Percentiles rank a stretch among this genome's conserved stretches.
These are phyloP conservation scores for Amphiprion clarkii DNA, from an alignment of 2,797 vertebrate genomes.

Conservation along the genomic window DNA sequence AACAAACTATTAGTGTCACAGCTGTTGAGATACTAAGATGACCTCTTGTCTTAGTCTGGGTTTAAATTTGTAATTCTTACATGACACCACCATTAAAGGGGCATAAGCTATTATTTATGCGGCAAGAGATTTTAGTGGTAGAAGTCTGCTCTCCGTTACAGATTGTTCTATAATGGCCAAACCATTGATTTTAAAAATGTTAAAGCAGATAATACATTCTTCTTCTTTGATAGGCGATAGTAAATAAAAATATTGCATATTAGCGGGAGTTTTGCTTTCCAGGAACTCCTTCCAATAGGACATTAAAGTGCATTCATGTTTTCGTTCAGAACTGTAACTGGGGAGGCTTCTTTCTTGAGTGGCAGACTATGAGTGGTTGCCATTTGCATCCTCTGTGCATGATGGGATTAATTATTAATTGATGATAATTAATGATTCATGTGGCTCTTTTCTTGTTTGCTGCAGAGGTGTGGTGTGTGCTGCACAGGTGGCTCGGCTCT, in stretches of 20 bases:
- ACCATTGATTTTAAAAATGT: not conserved
- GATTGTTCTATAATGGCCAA: not conserved
- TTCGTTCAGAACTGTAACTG: not conserved
- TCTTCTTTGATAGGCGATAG: not conserved
- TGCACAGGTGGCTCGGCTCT: slow-evolving; percentile 53
- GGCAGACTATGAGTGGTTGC: slow-evolving; percentile 9
- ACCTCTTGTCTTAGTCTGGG: slow-evolving; percentile 17
- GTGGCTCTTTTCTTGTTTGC: slow-evolving; percentile 51
- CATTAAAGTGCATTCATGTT: not conserved
- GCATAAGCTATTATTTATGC: slow-evolving; percentile 9
- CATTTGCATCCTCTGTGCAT: slow-evolving; percentile 49
- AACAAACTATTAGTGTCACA: slow-evolving; percentile 28
- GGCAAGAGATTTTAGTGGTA: slow-evolving; percentile 4
- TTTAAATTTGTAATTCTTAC: slow-evolving; percentile 30
- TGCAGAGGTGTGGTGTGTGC: slow-evolving; percentile 51
- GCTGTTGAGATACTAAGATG: slow-evolving; percentile 33
- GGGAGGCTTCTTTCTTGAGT: slow-evolving; percentile 4
- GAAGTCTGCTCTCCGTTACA: not conserved
- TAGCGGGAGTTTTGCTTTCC: not conserved
- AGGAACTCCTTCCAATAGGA: not conserved
- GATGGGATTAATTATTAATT: slow-evolving; percentile 71
- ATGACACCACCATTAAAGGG: slow-evolving; percentile 10
- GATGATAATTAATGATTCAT: slow-evolving; percentile 79
- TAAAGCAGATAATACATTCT: not conserved
- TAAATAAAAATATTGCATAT: not conserved